Evolutionary conservation across 1,140 invertebrate genomes (phyloP), one percentile per base, ranked within the genome.

Genomic region (Bradysia coprophila): DNA sequence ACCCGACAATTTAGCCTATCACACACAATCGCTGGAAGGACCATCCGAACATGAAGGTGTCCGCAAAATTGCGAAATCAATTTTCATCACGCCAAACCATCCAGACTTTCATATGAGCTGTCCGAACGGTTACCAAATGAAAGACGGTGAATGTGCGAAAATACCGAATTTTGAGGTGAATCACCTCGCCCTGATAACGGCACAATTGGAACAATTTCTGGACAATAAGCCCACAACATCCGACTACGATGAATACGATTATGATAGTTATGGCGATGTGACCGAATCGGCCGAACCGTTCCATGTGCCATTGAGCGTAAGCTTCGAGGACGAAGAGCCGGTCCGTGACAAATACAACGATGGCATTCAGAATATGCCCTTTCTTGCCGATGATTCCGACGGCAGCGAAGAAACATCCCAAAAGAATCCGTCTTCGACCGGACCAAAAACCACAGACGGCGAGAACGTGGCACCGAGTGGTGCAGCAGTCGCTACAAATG

Each of bases 11-110:
- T 39, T 39, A 23, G 20, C 21, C 21, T 39, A 13, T 20, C 21
- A 39, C 10, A 16, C 38, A 39, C 19, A 22, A 8, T 16, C 15
- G 8, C 6, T 22, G 5, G 13, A 3, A 6, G 38, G 23, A 3
- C n/a, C 38, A 21, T 11, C 36, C 2, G 36, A 38, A 6, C 24
- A 28, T 13, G 36, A 38, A 10, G 18, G 21, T 20, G 8, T 21
- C 6, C 38, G 38, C 5, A 39, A 39, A 39, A 39, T 39, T 4
- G 21, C 38, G 5, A 39, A 39, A 39, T 39, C 38, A 6, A 39
- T 39, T 22, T 39, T 39, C 21, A 39, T 39, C 5, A 23, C 38
- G 15, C 38, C 38, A 23, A 39, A 39, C 18, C 21, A 20, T 10
- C 18, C 18, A 11, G 36, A 38, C 18, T 38, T 20, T 5, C 18